Conservation (phyloP, 2,888 invertebrate genomes). For the Bombyx huttoni region DNA sequence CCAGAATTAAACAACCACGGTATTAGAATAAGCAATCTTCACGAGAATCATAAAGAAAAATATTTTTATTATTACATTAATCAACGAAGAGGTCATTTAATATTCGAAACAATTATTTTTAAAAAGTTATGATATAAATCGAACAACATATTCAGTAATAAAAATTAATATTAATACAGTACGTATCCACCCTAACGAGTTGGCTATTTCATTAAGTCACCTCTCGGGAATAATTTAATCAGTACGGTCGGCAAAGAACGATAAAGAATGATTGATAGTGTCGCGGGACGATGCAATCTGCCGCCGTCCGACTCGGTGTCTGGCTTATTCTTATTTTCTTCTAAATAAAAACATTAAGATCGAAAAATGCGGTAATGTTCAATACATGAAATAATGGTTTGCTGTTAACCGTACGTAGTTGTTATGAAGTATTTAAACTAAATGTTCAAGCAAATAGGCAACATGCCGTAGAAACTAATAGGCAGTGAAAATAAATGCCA, state of each 20-base stretch:
- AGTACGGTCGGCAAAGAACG: conserved; percentile 57
- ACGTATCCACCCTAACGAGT: conserved; percentile 24
- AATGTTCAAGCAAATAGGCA: too few species aligned
- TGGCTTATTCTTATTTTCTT: background rate
- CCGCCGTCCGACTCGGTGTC: conserved; percentile 11
- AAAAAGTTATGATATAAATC: too few species aligned
- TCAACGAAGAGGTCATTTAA: too few species aligned
- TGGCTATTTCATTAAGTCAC: conserved; percentile 59
- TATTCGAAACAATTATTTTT: too few species aligned
- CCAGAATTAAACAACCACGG: too few species aligned
- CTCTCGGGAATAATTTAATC: conserved; percentile 64
- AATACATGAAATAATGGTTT: background rate
- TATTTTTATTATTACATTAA: too few species aligned
- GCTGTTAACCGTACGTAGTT: background rate
- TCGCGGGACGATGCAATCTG: conserved; percentile 38
- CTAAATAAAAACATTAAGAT: background rate
- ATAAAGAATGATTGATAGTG: conserved; percentile 66
- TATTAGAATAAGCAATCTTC: too few species aligned
- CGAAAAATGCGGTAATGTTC: background rate
- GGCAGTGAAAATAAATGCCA: too few species aligned
- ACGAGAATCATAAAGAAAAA: too few species aligned
- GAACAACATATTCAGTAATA: too few species aligned
- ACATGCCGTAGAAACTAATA: too few species aligned
- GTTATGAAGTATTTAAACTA: too few species aligned
- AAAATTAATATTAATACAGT: conserved; percentile 7